Evolutionary conservation across 2,113 vertebrate species (phyloP).

Genomic region (Raja brachyura): DNA sequence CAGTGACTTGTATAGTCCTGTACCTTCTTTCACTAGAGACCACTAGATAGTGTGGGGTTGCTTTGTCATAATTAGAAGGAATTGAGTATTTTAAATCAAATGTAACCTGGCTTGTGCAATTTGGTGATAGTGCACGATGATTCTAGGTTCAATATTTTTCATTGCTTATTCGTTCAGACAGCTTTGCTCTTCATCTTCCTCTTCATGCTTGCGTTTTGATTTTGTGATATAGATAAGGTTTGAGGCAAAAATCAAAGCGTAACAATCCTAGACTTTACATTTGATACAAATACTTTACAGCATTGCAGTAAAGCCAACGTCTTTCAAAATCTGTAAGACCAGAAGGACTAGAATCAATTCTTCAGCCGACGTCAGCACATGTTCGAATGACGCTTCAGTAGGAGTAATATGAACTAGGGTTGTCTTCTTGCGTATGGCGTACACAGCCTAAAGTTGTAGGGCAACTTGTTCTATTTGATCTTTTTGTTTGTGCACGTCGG

Average conservation of each 20-base stretch:
- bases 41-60: not conserved
- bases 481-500: too few species aligned
- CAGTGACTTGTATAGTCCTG: not conserved
- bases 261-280: too few species aligned
- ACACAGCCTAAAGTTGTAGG: too few species aligned
- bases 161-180: not conserved
- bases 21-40: not conserved
- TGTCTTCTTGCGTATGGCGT: too few species aligned
- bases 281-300: not conserved
- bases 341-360: not conserved
- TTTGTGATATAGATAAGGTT: not conserved
- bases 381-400: not conserved
- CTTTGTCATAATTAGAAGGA: not conserved
- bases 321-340: not conserved
- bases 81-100: not conserved
- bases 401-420: not conserved
- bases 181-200: not conserved
- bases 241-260: not conserved
- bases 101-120: not conserved
- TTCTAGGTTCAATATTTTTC: not conserved
- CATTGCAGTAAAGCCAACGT: not conserved
- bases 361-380: not conserved
- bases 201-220: not conserved
- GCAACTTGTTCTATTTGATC: too few species aligned
- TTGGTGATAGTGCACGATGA: not conserved